Evolutionary conservation across 2,797 vertebrate species (phyloP).

Genomic region (Helarctos malayanus): DNA sequence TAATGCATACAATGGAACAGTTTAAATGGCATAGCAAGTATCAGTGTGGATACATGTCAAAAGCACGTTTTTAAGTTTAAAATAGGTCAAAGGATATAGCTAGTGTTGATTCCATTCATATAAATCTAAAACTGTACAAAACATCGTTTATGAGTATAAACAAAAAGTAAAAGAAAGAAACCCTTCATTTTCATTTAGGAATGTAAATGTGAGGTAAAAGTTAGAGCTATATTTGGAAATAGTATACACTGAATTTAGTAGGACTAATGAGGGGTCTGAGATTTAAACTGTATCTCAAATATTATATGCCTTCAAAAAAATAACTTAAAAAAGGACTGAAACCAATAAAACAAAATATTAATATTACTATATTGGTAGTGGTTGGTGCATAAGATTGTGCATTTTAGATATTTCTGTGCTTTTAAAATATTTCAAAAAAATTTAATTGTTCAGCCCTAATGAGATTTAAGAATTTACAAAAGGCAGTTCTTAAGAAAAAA

Average conservation of each 20-base stretch:
- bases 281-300: background rate
- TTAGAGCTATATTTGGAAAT: conserved; percentile 39
- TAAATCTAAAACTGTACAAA: background rate
- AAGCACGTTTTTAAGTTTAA: background rate
- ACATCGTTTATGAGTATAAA: background rate
- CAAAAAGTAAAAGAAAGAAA: background rate
- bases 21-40: background rate
- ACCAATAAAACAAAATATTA: background rate
- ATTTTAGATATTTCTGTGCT: background rate
- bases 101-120: background rate
- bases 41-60: background rate
- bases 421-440: background rate
- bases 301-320: conserved; percentile 29
- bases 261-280: background rate
- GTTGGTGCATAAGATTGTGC: background rate
- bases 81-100: background rate
- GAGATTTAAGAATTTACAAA: background rate
- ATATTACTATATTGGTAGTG: background rate
- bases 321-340: background rate
- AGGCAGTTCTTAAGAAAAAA: conserved; percentile 43
- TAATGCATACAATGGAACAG: background rate
- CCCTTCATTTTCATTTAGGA: background rate
- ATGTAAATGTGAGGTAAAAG: background rate
- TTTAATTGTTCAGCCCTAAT: background rate
- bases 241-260: background rate